Percentiles rank a stretch among this genome's conserved stretches.
Conservation (phyloP, 2,113 vertebrate genomes). For the Lota lota region DNA sequence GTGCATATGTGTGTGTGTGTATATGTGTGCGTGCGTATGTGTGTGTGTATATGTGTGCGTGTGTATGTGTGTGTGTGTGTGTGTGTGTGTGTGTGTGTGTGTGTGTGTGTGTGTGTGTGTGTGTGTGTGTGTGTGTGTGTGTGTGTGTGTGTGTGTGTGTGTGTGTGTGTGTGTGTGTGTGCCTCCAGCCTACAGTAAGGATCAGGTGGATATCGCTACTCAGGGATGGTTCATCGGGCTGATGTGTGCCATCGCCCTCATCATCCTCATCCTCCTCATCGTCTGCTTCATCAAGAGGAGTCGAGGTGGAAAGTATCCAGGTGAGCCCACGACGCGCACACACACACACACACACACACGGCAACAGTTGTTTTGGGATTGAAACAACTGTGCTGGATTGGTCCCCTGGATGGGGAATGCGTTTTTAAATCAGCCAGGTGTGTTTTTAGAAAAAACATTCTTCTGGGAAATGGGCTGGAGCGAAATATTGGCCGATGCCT, state of each 20-base stretch:
- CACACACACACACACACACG: too few relatives aligned
- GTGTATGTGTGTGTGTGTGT: too few relatives aligned
- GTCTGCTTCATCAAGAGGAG: constrained; percentile 99
- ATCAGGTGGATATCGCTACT: constrained; percentile 92
- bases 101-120: constrained; percentile 26
- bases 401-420: background rate
- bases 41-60: too few relatives aligned
- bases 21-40: too few relatives aligned
- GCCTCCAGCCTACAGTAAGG: constrained; percentile 86
- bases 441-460: background rate
- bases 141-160: constrained; percentile 26
- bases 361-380: background rate
- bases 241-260: constrained; percentile 96
- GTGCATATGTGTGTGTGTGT: constrained; percentile 19
- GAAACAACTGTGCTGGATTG: background rate
- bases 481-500: too few relatives aligned
- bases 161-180: constrained; percentile 22
- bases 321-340: constrained; percentile 54
- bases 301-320: constrained; percentile 94
- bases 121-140: constrained; percentile 10
- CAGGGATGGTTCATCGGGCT: constrained; percentile 99
- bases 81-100: background rate
- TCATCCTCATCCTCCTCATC: constrained; percentile 95
- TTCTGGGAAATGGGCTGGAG: too few relatives aligned
- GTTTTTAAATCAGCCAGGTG: background rate